phyloP scores from a whole-genome alignment of 2,888 invertebrate genomes.

The Taenaris catops region DNA sequence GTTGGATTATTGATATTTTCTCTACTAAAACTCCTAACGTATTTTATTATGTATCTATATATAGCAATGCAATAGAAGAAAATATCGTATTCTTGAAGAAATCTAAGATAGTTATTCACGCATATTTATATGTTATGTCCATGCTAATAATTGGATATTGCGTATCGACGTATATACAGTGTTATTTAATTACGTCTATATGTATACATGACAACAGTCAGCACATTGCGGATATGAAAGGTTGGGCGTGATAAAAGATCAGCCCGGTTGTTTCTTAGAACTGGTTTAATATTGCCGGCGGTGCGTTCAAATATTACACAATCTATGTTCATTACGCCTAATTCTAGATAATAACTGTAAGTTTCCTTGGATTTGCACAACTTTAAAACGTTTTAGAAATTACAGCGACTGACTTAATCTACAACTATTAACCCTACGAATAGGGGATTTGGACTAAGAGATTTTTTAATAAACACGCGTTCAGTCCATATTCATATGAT shows the following conservation, averaged over 20 bases:
- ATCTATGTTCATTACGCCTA: slow-evolving; percentile 9
- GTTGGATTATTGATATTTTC: too few species aligned
- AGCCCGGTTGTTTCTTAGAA: slow-evolving; percentile 15
- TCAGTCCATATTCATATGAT: too few species aligned
- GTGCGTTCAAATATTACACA: slow-evolving; percentile 12
- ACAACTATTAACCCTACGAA: too few species aligned
- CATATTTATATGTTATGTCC: slow-evolving; percentile 5
- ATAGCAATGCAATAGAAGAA: too few species aligned
- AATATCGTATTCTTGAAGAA: background rate
- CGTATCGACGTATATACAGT: background rate
- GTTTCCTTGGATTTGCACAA: too few species aligned
- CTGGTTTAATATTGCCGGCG: slow-evolving; percentile 15
- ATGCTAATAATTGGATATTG: background rate
- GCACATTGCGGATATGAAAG: slow-evolving; percentile 16
- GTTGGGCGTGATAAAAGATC: slow-evolving; percentile 18
- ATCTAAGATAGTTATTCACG: background rate
- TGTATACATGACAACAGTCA: slow-evolving; percentile 5
- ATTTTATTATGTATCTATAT: too few species aligned
- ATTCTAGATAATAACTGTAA: background rate
- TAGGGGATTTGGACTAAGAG: too few species aligned
- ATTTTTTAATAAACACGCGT: too few species aligned
- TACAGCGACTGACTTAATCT: too few species aligned
- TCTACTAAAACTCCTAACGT: too few species aligned
- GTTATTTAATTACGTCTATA: slow-evolving; percentile 10
- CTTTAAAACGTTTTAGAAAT: too few species aligned